Conservation (phyloP, 2,113 vertebrate genomes). For the Pycnonotus jocosus region DNA sequence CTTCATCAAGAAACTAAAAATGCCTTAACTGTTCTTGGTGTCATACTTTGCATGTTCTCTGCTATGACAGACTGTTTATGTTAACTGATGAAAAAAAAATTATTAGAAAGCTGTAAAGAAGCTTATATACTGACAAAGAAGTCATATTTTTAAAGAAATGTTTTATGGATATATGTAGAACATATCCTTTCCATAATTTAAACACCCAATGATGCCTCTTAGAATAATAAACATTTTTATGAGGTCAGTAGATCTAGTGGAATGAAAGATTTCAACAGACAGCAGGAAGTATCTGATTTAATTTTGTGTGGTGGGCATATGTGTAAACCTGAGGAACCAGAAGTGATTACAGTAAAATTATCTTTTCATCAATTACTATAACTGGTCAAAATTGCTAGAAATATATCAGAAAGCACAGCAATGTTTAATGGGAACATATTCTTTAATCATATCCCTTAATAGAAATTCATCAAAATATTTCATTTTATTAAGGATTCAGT, state of each 20-base stretch:
- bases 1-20: not conserved
- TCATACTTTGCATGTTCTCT: not conserved
- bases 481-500: not conserved
- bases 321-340: not conserved
- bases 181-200: not conserved
- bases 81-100: not conserved
- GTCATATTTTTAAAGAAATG: not conserved
- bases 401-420: not conserved
- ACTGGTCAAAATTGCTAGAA: not conserved
- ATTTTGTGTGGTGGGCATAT: not conserved
- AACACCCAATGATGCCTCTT: not conserved
- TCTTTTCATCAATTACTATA: not conserved
- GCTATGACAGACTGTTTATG: not conserved
- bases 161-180: not conserved
- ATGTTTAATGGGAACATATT: not conserved
- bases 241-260: not conserved
- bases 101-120: not conserved
- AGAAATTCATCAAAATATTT: not conserved
- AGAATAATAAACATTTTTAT: not conserved
- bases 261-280: not conserved
- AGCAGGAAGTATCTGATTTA: not conserved
- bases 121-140: not conserved
- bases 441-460: not conserved
- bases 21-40: not conserved
- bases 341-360: not conserved